These are phyloP conservation scores for Pilophorus perplexus DNA, from an alignment of 2,888 invertebrate genomes.

Conservation along the genomic window DNA sequence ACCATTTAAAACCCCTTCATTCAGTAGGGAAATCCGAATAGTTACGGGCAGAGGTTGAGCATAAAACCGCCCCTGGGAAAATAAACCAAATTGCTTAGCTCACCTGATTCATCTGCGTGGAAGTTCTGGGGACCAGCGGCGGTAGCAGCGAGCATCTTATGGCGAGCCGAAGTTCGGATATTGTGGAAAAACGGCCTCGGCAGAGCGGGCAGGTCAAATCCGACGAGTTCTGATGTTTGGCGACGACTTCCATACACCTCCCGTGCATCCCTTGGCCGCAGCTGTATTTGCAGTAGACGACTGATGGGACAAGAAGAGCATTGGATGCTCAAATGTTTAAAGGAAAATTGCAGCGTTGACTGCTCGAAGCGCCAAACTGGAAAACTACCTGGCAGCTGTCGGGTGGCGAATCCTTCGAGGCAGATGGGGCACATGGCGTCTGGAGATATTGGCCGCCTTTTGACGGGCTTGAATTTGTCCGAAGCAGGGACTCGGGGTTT, in stretches of 20 bases:
- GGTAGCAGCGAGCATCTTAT: neutral
- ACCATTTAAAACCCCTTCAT: too few relatives aligned
- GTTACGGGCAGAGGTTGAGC: too few relatives aligned
- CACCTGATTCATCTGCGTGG: too few relatives aligned
- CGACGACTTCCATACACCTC: constrained; percentile 47
- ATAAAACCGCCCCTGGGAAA: too few relatives aligned
- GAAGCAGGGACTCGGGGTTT: constrained; percentile 5
- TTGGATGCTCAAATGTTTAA: too few relatives aligned
- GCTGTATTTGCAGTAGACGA: constrained; percentile 46
- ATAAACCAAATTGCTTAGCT: too few relatives aligned
- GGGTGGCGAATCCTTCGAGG: constrained; percentile 43
- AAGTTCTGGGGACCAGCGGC: too few relatives aligned
- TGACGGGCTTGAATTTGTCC: neutral
- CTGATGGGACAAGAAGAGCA: too few relatives aligned
- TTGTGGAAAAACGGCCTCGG: constrained; percentile 44
- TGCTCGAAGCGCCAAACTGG: too few relatives aligned
- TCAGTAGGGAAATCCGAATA: too few relatives aligned
- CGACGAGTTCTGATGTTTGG: constrained; percentile 43
- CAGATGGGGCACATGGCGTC: constrained; percentile 47
- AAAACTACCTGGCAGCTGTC: constrained; percentile 36
- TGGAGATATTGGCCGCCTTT: constrained; percentile 21
- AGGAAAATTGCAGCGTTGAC: too few relatives aligned
- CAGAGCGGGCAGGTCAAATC: constrained; percentile 48
- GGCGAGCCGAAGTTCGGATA: constrained; percentile 24
- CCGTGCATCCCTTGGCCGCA: constrained; percentile 49